These are phyloP conservation scores for Parnassius smintheus DNA, from an alignment of 2,888 invertebrate genomes.

Conservation along the genomic window DNA sequence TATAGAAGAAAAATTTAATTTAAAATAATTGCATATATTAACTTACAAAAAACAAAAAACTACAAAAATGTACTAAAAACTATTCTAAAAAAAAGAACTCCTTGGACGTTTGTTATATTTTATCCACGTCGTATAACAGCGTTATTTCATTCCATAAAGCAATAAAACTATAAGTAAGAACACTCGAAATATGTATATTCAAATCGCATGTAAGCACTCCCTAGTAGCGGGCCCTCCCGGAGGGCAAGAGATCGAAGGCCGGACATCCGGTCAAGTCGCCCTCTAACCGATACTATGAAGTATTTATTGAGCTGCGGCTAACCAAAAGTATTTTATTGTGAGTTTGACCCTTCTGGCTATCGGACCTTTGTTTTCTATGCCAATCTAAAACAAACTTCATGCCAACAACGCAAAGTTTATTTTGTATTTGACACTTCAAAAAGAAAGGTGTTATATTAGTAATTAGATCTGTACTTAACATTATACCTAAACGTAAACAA, in stretches of 20 bases:
- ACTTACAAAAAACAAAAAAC: too few species aligned
- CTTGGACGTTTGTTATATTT: background rate
- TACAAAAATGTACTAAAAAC: too few species aligned
- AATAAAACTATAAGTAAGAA: conserved; percentile 27
- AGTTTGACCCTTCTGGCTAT: conserved; percentile 60
- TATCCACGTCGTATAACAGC: background rate
- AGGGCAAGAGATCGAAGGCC: conserved; percentile 74
- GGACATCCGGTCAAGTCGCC: conserved; percentile 72
- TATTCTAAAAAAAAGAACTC: too few species aligned
- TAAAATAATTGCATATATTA: too few species aligned
- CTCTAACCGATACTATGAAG: conserved; percentile 77
- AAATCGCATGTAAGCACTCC: conserved; percentile 47
- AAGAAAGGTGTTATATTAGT: conserved; percentile 27
- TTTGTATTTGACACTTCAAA: conserved; percentile 3
- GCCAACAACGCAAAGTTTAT: background rate
- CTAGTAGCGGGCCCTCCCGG: conserved; percentile 45
- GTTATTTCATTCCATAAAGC: conserved; percentile 17
- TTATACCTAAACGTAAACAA: conserved; percentile 3
- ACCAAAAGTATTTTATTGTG: conserved; percentile 78
- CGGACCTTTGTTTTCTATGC: conserved; percentile 40
- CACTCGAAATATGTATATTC: conserved; percentile 38
- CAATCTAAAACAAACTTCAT: conserved; percentile 38
- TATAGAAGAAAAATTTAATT: too few species aligned
- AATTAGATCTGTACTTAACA: conserved; percentile 20
- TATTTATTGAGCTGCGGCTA: conserved; percentile 79